Base-by-base conservation (phyloP, 1,140 invertebrate genomes). In the Drosophila ananassae region DNA sequence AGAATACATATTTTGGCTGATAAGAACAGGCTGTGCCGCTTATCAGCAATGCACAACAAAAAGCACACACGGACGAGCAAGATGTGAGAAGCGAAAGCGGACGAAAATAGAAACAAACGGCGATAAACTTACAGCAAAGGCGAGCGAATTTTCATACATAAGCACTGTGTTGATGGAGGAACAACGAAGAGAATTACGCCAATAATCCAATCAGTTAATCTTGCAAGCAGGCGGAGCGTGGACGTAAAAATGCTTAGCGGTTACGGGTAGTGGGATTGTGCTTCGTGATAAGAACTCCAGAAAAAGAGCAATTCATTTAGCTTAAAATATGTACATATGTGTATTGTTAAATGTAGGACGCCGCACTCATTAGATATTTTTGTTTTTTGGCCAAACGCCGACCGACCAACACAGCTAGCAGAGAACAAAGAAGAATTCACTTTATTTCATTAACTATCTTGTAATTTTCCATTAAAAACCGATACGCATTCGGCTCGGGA, bases 41-140 rank as follows among this genome's bases (percentile, higher is more conserved):
- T 85, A 85, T 85, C 82, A 82, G 82, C 74, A 78, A 85, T 85
- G 82, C 82, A 87, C 82, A 85, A 85, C 82, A 87, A 85, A 75
- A 81, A 64, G 50, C 44, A 63, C 68, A 48, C 74, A 57, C 52
- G 17, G 56, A 61, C 60, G 44, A 22, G 25, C 39, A 44, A 52
- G 52, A 60, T 63, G 55, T 73, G 60, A 58, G 61, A 73, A 76
- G 64, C 82, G 78, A 87, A 78, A 85, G 69, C 69, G 69, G 66
- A 85, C 69, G 47, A 77, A 85, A 87, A 87, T 85, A 85, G 74
- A 85, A 85, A 72, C 78, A 87, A 77, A 60, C 46, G 56, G 63
- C 73, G 82, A 85, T 87, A 85, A 77, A 59, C 77, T 68, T 72
- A 87, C 78, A 58, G 61, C 53, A 34, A 74, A 47, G 52, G 56